Evolutionary conservation across 2,888 invertebrate species (phyloP).

Genomic region (Alloplasta piceator): DNA sequence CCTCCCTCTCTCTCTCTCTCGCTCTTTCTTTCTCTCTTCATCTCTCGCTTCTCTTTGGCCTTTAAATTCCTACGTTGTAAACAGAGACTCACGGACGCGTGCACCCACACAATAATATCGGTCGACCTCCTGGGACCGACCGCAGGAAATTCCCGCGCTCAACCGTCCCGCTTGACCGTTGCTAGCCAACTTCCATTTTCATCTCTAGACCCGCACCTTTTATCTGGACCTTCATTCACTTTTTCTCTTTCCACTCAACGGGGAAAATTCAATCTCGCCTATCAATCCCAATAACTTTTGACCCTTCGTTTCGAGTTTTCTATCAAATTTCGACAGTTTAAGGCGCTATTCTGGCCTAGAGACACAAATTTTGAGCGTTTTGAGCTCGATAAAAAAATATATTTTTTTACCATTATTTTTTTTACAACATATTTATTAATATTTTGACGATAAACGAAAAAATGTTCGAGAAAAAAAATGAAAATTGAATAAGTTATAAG

Average conservation of each 20-base stretch:
- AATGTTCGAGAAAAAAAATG: too few relatives aligned
- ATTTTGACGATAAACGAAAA: too few relatives aligned
- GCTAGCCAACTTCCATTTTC: slow-evolving; percentile 58
- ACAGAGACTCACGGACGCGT: slow-evolving; percentile 68
- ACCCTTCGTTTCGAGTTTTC: too few relatives aligned
- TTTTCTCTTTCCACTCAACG: slow-evolving; percentile 31
- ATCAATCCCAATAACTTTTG: too few relatives aligned
- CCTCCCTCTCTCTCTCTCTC: slow-evolving; percentile 23
- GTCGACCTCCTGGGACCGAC: slow-evolving; percentile 18
- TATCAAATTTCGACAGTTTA: too few relatives aligned
- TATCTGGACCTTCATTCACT: slow-evolving; percentile 50
- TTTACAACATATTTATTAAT: too few relatives aligned
- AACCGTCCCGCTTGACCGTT: slow-evolving; percentile 27
- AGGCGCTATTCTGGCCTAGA: too few relatives aligned
- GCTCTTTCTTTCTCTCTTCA: slow-evolving; percentile 13
- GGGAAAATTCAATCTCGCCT: not conserved
- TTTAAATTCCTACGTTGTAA: slow-evolving; percentile 73
- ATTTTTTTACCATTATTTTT: too few relatives aligned
- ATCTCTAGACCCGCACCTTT: slow-evolving; percentile 35
- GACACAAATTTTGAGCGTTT: too few relatives aligned
- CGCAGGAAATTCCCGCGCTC: not conserved
- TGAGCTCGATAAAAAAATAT: too few relatives aligned
- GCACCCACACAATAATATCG: slow-evolving; percentile 61
- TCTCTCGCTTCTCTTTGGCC: slow-evolving; percentile 63
- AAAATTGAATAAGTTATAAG: too few relatives aligned